Percentiles rank a stretch among this genome's conserved stretches.
Evolutionary conservation across 2,113 vertebrate species (phyloP).

Genomic region (Scatophagus argus): DNA sequence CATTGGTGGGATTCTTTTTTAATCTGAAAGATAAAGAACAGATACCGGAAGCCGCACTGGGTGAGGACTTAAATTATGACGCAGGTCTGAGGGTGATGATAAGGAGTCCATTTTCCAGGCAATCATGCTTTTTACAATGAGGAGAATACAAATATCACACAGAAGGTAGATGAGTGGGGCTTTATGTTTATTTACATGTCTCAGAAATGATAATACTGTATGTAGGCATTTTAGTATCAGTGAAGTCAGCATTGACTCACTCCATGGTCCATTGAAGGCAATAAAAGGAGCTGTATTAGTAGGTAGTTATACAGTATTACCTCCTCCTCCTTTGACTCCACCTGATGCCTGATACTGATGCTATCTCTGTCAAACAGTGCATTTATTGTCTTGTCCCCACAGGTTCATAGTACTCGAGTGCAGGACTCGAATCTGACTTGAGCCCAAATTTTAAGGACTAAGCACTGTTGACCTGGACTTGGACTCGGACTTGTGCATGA

Average conservation of each 20-base stretch:
- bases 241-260: neutral
- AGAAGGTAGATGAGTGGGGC: neutral
- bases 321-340: slow-evolving; percentile 10
- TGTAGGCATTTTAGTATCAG: no score
- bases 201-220: neutral
- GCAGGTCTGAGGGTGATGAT: neutral
- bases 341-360: neutral
- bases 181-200: neutral
- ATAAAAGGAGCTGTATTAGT: neutral
- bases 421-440: no score
- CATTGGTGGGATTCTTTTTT: neutral
- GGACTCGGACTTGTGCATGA: no score
- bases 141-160: no score
- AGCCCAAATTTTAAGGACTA: no score
- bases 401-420: no score
- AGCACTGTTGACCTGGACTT: no score
- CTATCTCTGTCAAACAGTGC: neutral
- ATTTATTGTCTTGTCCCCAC: neutral
- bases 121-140: neutral
- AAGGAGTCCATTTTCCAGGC: neutral
- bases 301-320: neutral
- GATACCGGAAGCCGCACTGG: neutral
- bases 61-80: neutral
- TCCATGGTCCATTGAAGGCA: neutral
- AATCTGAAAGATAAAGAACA: neutral